Base-by-base conservation (phyloP, 2,113 vertebrate species). In the Anolis sagrei region DNA sequence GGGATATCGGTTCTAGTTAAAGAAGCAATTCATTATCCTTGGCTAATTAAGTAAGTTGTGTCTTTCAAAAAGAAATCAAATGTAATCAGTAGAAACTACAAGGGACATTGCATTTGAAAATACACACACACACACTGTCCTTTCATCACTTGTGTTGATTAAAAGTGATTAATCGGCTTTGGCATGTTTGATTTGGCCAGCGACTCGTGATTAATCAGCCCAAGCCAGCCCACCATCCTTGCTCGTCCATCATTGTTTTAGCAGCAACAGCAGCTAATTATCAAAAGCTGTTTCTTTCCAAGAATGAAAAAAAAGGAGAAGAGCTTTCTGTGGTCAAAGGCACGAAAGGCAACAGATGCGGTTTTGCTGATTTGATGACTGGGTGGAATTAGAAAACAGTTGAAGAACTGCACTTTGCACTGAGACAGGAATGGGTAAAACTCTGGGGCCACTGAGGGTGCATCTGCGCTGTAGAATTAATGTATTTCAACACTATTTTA, bases 21-120 rank as follows among this genome's bases (percentile, higher is more conserved):
- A 88, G 0, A 54, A 66, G 19, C 0, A 0, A 78, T 92, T 82
- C 27, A 1, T 93, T 91, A 49, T 54, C 62, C 44, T 77, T 86
- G 66, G 7, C 85, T 93, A 92, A 93, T 94, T 88, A 90, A 92
- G 92, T 62, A 76, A 93, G 77, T 75, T 62, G 78, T 7, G 2
- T 1, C 19, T 39, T 61, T 6, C 62, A 88, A 21, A 58, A 32
- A 36, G 8, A 8, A 70, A 34, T 61, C 25, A 2, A 3, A 7
- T 29, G 0, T 0, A 62, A 89, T 87, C 0, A 0, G 81, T 18
- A 11, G 70, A 82, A 70, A 54, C 74, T 85, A 68, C 68, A 85
- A 88, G 79, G 66, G 81, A 86, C 84, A 86, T 84, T 88, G 83
- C 89, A 64, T 90, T 91, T 83, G 10, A 80, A 81, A 85, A 77